These are phyloP conservation scores for Hirtodrosophila histrioides DNA, from an alignment of 2,888 invertebrate species.

Conservation along the genomic window DNA sequence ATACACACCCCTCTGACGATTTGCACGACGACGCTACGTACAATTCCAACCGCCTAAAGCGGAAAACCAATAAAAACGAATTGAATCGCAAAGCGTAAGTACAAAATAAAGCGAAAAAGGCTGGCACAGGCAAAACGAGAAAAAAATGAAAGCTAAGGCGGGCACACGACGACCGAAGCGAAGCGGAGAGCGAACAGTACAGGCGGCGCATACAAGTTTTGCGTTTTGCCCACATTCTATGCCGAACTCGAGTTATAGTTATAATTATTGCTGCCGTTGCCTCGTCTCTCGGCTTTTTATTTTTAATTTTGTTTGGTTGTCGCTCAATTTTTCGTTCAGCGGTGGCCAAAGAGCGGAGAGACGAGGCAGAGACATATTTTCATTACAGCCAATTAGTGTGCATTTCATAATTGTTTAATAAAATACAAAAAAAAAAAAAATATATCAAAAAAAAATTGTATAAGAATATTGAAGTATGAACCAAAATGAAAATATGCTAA, in stretches of 20 bases:
- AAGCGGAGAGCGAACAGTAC: conserved; percentile 63
- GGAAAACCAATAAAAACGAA: conserved; percentile 80
- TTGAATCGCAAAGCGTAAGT: conserved; percentile 79
- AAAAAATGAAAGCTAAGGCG: conserved; percentile 77
- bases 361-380: conserved; percentile 59
- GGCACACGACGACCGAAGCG: conserved; percentile 46
- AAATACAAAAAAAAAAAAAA: conserved; percentile 52
- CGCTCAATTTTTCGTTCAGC: conserved; percentile 55
- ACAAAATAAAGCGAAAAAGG: conserved; percentile 78
- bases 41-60: conserved; percentile 81
- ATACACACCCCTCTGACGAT: conserved; percentile 52
- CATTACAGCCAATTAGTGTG: conserved; percentile 82
- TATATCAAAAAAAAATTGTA: conserved; percentile 19
- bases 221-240: conserved; percentile 66
- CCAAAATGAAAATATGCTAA: conserved; percentile 28
- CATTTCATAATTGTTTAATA: conserved; percentile 82
- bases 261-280: conserved; percentile 75
- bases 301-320: conserved; percentile 77
- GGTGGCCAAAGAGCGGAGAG: conserved; percentile 19
- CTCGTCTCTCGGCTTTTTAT: conserved; percentile 63
- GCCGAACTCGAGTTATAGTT: conserved; percentile 79
- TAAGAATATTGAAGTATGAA: conserved; percentile 18
- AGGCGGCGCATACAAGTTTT: conserved; percentile 79
- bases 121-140: conserved; percentile 60
- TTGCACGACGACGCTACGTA: conserved; percentile 69